Percentiles rank a stretch among this genome's conserved stretches.
Evolutionary conservation across 2,888 invertebrate genomes (phyloP).

Genomic region (Habrosyne pyritoides): DNA sequence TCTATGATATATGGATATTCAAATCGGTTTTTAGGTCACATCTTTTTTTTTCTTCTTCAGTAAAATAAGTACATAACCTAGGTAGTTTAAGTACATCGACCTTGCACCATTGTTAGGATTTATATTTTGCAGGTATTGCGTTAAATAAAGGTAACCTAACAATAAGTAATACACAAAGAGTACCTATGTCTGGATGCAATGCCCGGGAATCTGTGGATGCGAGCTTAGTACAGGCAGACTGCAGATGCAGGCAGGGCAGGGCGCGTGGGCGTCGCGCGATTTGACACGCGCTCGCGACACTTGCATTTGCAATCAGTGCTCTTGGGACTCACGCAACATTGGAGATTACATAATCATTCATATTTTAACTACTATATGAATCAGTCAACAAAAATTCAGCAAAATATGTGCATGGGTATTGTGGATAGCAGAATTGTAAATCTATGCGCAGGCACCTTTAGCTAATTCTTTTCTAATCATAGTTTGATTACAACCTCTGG

Average conservation of each 20-base stretch:
- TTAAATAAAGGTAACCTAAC: not conserved
- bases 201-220: slow-evolving; percentile 7
- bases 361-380: slow-evolving; percentile 7
- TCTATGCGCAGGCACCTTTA: too few species aligned
- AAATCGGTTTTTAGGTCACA: too few species aligned
- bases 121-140: not conserved
- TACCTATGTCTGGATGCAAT: not conserved
- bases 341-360: slow-evolving; percentile 23
- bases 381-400: too few species aligned
- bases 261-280: slow-evolving; percentile 67
- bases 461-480: not conserved
- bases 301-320: slow-evolving; percentile 67
- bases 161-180: not conserved
- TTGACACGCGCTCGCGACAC: slow-evolving; percentile 73
- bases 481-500: too few species aligned
- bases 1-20: not conserved
- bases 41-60: too few species aligned
- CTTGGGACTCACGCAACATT: slow-evolving; percentile 31
- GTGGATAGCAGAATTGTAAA: too few species aligned
- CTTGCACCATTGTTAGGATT: too few species aligned
- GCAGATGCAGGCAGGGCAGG: slow-evolving; percentile 17
- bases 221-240: slow-evolving; percentile 23
- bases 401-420: too few species aligned
- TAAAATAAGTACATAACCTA: too few species aligned
- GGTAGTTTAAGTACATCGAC: too few species aligned